Evolutionary conservation across 2,113 vertebrate genomes (phyloP).

Genomic region (Theristicus caerulescens): DNA sequence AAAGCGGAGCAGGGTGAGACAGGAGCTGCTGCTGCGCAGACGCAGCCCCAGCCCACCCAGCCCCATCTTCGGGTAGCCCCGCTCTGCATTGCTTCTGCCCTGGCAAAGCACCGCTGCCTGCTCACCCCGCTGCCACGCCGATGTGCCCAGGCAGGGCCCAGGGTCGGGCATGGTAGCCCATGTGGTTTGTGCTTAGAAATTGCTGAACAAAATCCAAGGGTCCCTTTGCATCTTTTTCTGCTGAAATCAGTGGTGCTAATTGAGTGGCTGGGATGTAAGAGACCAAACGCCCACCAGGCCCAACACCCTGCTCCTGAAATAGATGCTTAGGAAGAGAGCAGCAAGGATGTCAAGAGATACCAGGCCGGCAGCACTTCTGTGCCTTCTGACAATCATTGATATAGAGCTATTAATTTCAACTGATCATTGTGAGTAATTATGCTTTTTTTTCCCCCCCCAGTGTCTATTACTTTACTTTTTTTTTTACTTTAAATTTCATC

Average conservation of each 20-base stretch:
- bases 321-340: background rate
- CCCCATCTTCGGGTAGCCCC: background rate
- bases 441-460: rapidly evolving
- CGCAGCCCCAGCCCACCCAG: background rate
- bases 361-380: background rate
- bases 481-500: background rate
- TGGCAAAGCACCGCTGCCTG: background rate
- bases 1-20: background rate
- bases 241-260: background rate
- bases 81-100: background rate
- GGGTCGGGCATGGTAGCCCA: rapidly evolving
- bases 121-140: rapidly evolving
- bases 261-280: background rate
- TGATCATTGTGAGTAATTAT: background rate
- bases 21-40: background rate
- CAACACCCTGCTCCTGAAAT: background rate
- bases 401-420: background rate
- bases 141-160: rapidly evolving
- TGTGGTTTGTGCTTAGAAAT: background rate
- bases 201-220: background rate
- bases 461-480: background rate
- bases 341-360: background rate
- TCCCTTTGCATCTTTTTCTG: background rate
- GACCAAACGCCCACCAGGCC: background rate
- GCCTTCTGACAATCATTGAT: background rate